Evolutionary conservation across 1,140 invertebrate species (phyloP).

Genomic region (Monomorium pharaonis): DNA sequence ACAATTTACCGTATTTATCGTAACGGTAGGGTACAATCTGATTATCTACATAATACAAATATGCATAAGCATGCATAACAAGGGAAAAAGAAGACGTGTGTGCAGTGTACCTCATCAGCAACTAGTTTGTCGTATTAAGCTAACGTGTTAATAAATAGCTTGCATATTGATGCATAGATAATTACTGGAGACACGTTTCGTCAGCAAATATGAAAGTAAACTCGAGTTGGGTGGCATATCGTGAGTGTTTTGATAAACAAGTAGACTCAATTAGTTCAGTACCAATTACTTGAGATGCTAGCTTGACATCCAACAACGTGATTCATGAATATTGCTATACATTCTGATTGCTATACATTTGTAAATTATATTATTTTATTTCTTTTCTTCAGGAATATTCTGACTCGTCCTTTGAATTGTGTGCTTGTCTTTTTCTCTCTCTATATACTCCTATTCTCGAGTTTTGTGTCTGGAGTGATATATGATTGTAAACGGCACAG

Average conservation of each 20-base stretch:
- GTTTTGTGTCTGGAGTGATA: background rate
- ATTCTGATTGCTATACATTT: background rate
- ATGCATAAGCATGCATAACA: background rate
- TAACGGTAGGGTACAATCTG: background rate
- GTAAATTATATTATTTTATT: background rate
- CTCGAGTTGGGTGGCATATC: background rate
- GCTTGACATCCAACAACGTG: background rate
- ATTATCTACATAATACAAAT: background rate
- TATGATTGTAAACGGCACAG: background rate
- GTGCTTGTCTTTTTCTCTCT: background rate
- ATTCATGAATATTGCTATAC: background rate
- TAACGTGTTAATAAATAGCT: constrained; percentile 43
- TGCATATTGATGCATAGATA: constrained; percentile 56
- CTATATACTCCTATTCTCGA: background rate
- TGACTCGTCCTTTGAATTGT: background rate
- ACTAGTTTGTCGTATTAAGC: background rate
- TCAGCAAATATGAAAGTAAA: background rate
- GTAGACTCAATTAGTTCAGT: background rate
- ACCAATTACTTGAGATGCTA: background rate
- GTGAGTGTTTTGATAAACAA: background rate
- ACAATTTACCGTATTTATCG: too few relatives aligned
- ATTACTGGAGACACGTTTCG: background rate
- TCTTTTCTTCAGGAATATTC: background rate
- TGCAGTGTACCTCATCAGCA: constrained; percentile 32
- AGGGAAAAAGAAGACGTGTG: background rate